A percentile compares a stretch with the other conserved stretches of the same genome.
Conservation (phyloP, 2,797 vertebrate species). For the Falco naumanni region DNA sequence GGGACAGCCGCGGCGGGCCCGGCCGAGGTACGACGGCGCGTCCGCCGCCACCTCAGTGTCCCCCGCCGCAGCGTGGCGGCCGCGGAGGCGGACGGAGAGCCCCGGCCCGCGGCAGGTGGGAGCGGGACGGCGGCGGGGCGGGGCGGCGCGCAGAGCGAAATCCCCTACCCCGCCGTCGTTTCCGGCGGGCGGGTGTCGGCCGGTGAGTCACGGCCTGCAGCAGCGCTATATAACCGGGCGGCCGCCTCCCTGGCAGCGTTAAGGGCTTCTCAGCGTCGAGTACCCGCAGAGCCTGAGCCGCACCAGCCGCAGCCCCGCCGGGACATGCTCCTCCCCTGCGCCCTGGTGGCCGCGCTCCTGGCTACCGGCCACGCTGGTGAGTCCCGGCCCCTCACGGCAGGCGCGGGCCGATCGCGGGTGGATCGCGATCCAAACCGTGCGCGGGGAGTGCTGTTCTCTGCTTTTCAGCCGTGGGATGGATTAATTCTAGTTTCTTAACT, state of each 20-base stretch:
- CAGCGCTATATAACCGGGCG: neutral
- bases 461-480: neutral
- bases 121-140: too few species aligned
- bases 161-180: neutral
- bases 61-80: neutral
- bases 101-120: neutral
- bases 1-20: too few species aligned
- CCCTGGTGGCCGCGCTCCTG: slow-evolving; percentile 40
- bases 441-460: neutral
- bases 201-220: too few species aligned
- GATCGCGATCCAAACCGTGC: fast-evolving
- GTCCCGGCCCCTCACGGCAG: neutral
- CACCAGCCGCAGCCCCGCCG: neutral
- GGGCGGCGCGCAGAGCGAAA: neutral
- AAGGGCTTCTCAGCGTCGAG: neutral
- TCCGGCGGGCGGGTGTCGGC: neutral
- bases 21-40: neutral
- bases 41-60: neutral
- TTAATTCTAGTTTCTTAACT: neutral
- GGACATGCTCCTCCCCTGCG: neutral
- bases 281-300: neutral
- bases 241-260: neutral
- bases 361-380: slow-evolving; percentile 62
- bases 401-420: neutral
- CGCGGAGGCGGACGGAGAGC: neutral